Base-by-base conservation (phyloP, 2,888 invertebrate species). In the Tinea pellionella region DNA sequence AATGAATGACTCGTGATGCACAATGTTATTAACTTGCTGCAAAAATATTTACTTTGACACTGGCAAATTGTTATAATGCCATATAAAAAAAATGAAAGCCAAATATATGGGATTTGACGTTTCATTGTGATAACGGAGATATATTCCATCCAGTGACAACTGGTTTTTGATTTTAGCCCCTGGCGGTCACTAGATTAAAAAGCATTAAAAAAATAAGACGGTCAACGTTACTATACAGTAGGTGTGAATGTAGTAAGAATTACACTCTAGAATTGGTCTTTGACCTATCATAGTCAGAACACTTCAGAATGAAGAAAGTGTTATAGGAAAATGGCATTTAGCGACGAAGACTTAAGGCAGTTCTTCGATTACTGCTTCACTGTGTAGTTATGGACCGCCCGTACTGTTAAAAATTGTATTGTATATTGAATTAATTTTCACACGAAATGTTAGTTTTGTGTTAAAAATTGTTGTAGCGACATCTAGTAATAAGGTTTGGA, bases 181-280 rank as follows among this genome's bases (percentile, higher is more conserved):
- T n/a, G n/a, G n/a, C n/a, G n/a, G n/a, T n/a, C n/a, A n/a, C n/a
- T n/a, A n/a, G n/a, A n/a, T n/a, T n/a, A n/a, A n/a, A n/a, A n/a
- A n/a, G n/a, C n/a, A n/a, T n/a, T n/a, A n/a, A n/a, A 47, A 18
- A 47, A 61, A 78, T 80, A 78, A 71, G 64, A 76, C 74, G 76
- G 72, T 80, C 82, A 62, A 68, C 63, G 62, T 18, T 74, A 77
- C 84, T 83, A 82, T 68, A 63, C 81, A 83, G 85, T 81, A 75
- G 80, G 69, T 75, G 75, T 80, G 85, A 85, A 47, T 47, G 47
- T 47, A 47, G 24, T 12, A 6, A 13, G 9, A 16, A 13, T 84
- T 78, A 62, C 60, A 75, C 82, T 84, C 84, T 80, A 82, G n/a
- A 75, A 81, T 56, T 74, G 77, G 82, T 79, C 78, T 81, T 72